Conservation (phyloP, 2,888 invertebrate genomes). For the Drosophila parthenogenetica region DNA sequence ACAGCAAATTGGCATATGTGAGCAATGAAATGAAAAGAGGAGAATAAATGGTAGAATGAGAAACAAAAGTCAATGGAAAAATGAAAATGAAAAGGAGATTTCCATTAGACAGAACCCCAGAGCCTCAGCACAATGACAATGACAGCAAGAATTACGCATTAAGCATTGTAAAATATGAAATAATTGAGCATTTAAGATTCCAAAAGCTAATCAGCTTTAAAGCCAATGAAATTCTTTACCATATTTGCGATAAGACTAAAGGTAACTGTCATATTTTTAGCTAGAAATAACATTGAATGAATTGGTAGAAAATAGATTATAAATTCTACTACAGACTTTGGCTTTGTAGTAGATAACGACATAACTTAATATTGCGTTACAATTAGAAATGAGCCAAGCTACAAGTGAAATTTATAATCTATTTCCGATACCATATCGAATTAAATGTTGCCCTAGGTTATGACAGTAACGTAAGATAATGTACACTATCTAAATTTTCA, state of each 20-base stretch:
- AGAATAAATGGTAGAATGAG: neutral
- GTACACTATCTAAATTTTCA: too few species aligned
- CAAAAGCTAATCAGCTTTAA: constrained; percentile 43
- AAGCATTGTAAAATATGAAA: constrained; percentile 19
- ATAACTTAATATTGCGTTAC: neutral
- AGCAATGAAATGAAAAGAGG: too few species aligned
- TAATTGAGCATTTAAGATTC: constrained; percentile 7
- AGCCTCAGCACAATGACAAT: neutral
- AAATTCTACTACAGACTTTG: constrained; percentile 4
- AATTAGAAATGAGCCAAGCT: constrained; percentile 14
- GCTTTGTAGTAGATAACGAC: constrained; percentile 1
- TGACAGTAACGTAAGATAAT: neutral
- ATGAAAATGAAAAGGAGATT: constrained; percentile 5
- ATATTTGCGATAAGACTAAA: constrained; percentile 3
- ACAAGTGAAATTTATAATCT: constrained; percentile 7
- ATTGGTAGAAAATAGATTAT: neutral
- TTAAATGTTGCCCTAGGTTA: constrained; percentile 20
- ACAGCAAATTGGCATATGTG: constrained; percentile 41
- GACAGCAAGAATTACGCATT: constrained; percentile 13
- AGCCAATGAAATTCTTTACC: constrained; percentile 7
- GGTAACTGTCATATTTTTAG: neutral
- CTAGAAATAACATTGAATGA: constrained; percentile 1
- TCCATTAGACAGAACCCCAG: constrained; percentile 1
- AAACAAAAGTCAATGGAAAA: neutral
- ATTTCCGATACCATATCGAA: constrained; percentile 3